Evolutionary conservation across 1,140 invertebrate genomes (phyloP), one percentile per base, ranked within the genome.

Genomic region (Eciton burchellii): DNA sequence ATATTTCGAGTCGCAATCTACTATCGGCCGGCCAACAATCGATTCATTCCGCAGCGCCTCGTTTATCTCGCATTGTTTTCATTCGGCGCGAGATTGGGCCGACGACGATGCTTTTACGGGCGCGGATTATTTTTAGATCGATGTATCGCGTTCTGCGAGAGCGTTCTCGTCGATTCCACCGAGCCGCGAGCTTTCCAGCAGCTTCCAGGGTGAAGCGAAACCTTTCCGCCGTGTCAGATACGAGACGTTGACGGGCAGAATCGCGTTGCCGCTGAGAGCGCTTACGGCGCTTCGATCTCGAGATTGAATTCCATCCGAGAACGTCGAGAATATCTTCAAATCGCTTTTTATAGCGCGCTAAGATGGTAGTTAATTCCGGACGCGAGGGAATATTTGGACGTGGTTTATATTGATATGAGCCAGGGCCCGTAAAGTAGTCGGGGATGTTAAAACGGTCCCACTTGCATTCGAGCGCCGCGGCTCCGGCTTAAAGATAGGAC

Each of bases 21-120:
- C 74, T 79, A 79, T 79, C 63, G 41, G 21, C 70, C 74, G 63
- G n/a, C 49, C 74, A 79, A 70, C 74, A 79, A 79, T 79, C 74
- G 74, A 79, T 79, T 79, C 21, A 47, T 70, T 79, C 70, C 41
- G 60, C 45, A 45, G 73, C 60, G 41, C 70, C 52, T 57, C 49
- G 52, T 79, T 79, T 79, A 79, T 79, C 74, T 79, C 52, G 63
- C 68, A 79, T 79, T 79, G 74, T 79, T 79, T 79, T 70, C 74
- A 49, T 29, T n/a, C 74, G 35, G 16, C 26, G 62, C 63, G 74
- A n/a, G n/a, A 70, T 79, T 56, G 74, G 63, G 49, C 21, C 35
- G 63, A 21, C 47, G 74, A 66, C 74, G 60, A 77, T 68, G 49
- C 62, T 68, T 77, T 68, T 77, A 77, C 63, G 63, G 63, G 35